Conservation (phyloP, 2,888 invertebrate genomes). For the Cephalotes varians region DNA sequence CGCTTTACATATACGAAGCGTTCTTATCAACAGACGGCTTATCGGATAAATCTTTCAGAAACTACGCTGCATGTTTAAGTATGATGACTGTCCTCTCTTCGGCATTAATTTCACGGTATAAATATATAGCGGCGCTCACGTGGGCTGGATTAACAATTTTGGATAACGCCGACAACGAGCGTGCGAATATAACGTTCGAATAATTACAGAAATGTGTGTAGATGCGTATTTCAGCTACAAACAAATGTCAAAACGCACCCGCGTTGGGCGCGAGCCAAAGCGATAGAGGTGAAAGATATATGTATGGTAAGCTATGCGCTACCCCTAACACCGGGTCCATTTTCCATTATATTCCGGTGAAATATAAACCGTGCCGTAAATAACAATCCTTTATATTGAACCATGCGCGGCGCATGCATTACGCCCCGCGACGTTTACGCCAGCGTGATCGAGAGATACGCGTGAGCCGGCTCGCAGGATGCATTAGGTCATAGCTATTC, state of each 20-base stretch:
- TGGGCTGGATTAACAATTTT: slow-evolving; percentile 67
- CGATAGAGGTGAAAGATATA: slow-evolving; percentile 60
- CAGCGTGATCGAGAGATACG: slow-evolving; percentile 71
- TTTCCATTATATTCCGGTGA: slow-evolving; percentile 79
- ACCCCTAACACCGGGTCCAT: slow-evolving; percentile 72
- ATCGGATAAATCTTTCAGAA: slow-evolving; percentile 20
- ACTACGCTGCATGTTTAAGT: not conserved
- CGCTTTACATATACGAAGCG: not conserved
- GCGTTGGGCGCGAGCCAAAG: slow-evolving; percentile 65
- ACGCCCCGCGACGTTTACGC: slow-evolving; percentile 43
- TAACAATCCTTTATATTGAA: slow-evolving; percentile 76
- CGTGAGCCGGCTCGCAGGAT: slow-evolving; percentile 61
- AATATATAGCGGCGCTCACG: not conserved
- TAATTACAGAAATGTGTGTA: slow-evolving; percentile 68
- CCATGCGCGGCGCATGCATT: slow-evolving; percentile 43
- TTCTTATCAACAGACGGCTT: not conserved
- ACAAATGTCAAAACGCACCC: slow-evolving; percentile 71
- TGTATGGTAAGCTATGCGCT: slow-evolving; percentile 64
- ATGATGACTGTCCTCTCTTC: not conserved
- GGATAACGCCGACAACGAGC: slow-evolving; percentile 36
- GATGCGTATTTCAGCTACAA: slow-evolving; percentile 68
- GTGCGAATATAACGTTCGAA: slow-evolving; percentile 61
- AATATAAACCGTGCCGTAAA: slow-evolving; percentile 78
- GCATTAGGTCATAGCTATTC: slow-evolving; percentile 65
- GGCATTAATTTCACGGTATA: not conserved